Evolutionary conservation across 2,113 vertebrate species (phyloP).

Genomic region (Phyllopteryx taeniolatus): DNA sequence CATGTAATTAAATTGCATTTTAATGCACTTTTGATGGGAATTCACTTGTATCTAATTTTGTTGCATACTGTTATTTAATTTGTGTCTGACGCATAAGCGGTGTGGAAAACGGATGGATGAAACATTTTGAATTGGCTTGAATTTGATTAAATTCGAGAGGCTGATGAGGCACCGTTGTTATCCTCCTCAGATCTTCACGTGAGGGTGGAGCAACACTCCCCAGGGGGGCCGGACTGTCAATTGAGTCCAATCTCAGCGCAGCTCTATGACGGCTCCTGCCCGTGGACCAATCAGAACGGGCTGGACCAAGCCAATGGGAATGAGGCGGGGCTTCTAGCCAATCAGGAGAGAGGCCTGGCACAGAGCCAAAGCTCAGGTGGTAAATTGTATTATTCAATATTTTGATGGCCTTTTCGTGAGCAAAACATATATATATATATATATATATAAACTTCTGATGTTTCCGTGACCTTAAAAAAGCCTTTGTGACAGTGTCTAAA

Average conservation of each 20-base stretch:
- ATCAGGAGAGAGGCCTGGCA: conserved; percentile 59
- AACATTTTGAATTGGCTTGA: no score
- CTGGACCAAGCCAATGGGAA: conserved; percentile 67
- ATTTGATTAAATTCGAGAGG: neutral
- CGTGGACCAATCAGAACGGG: conserved; percentile 69
- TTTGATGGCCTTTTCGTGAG: no score
- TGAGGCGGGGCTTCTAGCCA: conserved; percentile 53
- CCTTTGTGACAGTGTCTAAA: no score
- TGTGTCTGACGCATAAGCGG: no score
- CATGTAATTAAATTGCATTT: no score
- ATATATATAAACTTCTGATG: no score
- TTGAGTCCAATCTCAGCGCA: conserved; percentile 67
- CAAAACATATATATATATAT: no score
- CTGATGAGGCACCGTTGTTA: conserved; percentile 38
- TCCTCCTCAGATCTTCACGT: conserved; percentile 68
- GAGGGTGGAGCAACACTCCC: conserved; percentile 69
- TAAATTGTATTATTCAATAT: conserved; percentile 28
- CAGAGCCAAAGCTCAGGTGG: conserved; percentile 59
- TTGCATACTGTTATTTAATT: no score
- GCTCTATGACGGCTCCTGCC: conserved; percentile 52
- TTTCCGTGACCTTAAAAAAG: no score
- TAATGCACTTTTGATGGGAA: no score
- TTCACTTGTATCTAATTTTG: no score
- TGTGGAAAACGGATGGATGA: no score
- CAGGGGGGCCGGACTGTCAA: conserved; percentile 63